Evolutionary conservation across 2,113 vertebrate genomes (phyloP).

Genomic region (Lycocorax pyrrhopterus): DNA sequence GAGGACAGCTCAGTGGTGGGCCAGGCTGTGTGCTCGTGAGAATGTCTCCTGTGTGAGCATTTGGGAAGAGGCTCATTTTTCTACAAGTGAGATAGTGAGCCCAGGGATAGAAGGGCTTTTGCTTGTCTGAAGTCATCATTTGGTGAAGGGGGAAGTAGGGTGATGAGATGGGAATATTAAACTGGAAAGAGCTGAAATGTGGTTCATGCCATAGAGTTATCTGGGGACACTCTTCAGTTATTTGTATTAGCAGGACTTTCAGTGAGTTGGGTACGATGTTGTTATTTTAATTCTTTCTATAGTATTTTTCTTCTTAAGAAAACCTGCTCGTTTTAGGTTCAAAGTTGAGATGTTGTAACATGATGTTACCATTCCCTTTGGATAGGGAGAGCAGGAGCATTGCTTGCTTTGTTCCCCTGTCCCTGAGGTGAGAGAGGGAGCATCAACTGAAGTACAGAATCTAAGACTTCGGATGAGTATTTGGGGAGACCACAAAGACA

Average conservation of each 20-base stretch:
- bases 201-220: not conserved
- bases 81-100: not conserved
- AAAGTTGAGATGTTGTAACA: not conserved
- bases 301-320: not conserved
- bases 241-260: not conserved
- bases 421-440: not conserved
- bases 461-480: not conserved
- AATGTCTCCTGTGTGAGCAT: not conserved
- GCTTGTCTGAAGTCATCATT: not conserved
- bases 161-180: not conserved
- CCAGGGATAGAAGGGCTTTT: not conserved
- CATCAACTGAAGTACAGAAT: not conserved
- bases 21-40: not conserved
- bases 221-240: not conserved
- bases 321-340: not conserved
- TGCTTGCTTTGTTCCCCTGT: not conserved
- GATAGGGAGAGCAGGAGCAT: not conserved
- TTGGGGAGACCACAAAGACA: not conserved
- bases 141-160: not conserved
- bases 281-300: not conserved
- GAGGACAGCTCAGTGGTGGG: not conserved
- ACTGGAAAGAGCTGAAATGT: not conserved
- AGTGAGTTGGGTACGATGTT: not conserved
- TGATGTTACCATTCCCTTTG: not conserved
- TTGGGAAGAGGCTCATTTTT: not conserved